Conservation (phyloP, 1,140 invertebrate species). For the Archivesica marissinica region DNA sequence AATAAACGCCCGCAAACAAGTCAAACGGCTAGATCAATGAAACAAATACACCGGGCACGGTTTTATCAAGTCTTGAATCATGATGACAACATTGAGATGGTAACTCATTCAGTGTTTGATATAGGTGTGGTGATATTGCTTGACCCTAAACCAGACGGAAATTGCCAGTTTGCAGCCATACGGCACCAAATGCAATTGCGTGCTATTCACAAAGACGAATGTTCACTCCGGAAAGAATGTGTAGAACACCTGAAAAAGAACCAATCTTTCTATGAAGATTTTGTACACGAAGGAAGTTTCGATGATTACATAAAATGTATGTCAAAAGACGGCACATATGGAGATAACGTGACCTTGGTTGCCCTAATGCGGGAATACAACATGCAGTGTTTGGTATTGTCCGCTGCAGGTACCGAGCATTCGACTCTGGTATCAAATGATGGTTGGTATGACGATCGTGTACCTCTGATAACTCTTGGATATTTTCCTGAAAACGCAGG, state of each 20-base stretch:
- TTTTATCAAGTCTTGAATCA: constrained; percentile 10
- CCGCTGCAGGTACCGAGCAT: neutral
- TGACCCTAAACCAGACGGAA: neutral
- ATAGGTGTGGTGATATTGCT: neutral
- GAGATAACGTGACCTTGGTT: constrained; percentile 32
- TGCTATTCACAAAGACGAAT: constrained; percentile 6
- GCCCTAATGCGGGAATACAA: constrained; percentile 34
- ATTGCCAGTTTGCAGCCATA: constrained; percentile 28
- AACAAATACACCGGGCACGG: neutral
- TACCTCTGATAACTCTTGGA: neutral
- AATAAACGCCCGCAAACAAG: neutral
- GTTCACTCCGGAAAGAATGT: neutral
- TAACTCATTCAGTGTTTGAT: neutral
- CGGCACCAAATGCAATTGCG: neutral
- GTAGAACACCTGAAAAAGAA: neutral
- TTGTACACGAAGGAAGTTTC: neutral
- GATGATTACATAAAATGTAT: neutral
- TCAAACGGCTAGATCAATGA: neutral
- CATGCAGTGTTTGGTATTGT: constrained; percentile 21
- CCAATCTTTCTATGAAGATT: constrained; percentile 13
- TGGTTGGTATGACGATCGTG: constrained; percentile 7
- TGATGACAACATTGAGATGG: constrained; percentile 3
- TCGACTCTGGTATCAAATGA: constrained; percentile 20
- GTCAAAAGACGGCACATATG: constrained; percentile 8
- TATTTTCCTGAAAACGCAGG: constrained; percentile 32